These are phyloP conservation scores for Paramormyrops hopkinsi DNA, from an alignment of 2,797 vertebrate species.

Conservation along the genomic window DNA sequence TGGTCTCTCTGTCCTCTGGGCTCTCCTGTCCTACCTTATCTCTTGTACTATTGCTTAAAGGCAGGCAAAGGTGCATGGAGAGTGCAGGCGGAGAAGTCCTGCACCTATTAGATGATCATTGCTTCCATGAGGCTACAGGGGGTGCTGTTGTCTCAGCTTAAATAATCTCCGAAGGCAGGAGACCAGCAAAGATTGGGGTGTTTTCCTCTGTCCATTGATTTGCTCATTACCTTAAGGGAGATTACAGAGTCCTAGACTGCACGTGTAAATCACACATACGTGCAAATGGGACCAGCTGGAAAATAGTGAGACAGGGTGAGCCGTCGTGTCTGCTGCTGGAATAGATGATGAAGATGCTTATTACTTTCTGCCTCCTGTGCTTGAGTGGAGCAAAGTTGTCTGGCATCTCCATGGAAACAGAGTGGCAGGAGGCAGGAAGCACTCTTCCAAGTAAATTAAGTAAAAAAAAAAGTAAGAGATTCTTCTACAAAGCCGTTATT, in stretches of 20 bases:
- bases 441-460: not conserved
- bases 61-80: not conserved
- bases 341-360: not conserved
- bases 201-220: not conserved
- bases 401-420: slow-evolving; percentile 7
- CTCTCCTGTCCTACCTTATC: not conserved
- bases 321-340: not conserved
- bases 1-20: not conserved
- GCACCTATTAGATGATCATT: not conserved
- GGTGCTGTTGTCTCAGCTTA: not conserved
- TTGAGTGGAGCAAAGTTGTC: not conserved
- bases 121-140: not conserved
- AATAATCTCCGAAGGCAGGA: not conserved
- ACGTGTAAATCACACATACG: too few species aligned
- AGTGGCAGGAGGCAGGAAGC: not conserved
- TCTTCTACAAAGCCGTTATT: not conserved
- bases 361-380: not conserved
- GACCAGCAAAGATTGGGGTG: not conserved
- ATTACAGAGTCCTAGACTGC: not conserved
- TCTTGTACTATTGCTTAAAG: not conserved
- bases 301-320: not conserved
- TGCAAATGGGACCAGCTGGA: not conserved
- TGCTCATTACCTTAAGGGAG: not conserved
- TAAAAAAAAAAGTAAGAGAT: not conserved
- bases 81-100: not conserved